These are phyloP conservation scores for Garra rufa DNA, from an alignment of 2,113 vertebrate species.

Conservation along the genomic window DNA sequence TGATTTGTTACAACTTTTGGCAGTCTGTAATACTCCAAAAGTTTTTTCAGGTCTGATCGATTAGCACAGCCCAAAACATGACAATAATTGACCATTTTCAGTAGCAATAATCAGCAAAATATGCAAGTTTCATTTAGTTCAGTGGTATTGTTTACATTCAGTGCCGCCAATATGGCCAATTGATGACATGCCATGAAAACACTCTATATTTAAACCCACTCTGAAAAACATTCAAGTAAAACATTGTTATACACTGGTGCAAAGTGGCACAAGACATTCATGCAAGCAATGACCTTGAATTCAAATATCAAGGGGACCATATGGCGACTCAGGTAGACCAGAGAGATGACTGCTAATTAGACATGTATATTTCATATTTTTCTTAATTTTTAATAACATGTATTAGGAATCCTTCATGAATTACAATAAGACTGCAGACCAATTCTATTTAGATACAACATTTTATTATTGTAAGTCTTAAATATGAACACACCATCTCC, in stretches of 20 bases:
- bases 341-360: neutral
- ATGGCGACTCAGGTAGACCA: neutral
- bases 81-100: no score
- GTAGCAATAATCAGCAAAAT: no score
- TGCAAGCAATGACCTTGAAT: neutral
- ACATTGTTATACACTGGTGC: neutral
- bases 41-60: no score
- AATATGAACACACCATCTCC: constrained; percentile 80
- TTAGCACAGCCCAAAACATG: no score
- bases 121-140: no score
- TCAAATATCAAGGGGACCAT: neutral
- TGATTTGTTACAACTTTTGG: no score
- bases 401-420: neutral
- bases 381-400: no score
- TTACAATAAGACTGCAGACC: constrained; percentile 35
- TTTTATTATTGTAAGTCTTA: constrained; percentile 83
- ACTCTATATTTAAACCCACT: no score
- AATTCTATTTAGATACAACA: constrained; percentile 72
- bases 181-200: no score
- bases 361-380: neutral
- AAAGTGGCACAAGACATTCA: neutral
- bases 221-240: neutral
- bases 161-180: no score
- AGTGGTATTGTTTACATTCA: no score
- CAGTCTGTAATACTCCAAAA: no score